These are phyloP conservation scores for Ctenicera cuprea DNA, from an alignment of 2,888 invertebrate species.

Conservation along the genomic window DNA sequence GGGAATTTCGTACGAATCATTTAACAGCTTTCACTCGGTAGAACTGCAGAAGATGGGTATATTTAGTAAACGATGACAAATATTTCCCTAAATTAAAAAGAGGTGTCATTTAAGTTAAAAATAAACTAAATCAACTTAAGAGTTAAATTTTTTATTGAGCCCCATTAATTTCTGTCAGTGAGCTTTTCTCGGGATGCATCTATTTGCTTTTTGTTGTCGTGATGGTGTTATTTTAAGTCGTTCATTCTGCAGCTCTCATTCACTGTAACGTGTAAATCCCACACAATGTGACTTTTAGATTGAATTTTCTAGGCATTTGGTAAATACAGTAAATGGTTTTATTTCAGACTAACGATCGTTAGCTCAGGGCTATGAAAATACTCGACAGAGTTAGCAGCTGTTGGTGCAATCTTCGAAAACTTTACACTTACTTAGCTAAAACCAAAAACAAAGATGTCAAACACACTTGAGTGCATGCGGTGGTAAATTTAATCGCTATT, in stretches of 20 bases:
- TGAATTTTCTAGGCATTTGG: conserved; percentile 35
- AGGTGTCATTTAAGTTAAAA: not conserved
- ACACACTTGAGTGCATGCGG: not conserved
- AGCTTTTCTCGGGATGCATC: conserved; percentile 6
- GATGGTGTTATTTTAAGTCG: conserved; percentile 41
- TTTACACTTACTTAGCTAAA: conserved; percentile 13
- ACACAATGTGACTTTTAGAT: conserved; percentile 36
- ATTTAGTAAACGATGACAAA: not conserved
- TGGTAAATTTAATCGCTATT: conserved; percentile 4
- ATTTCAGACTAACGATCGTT: conserved; percentile 27
- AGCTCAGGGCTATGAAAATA: conserved; percentile 5
- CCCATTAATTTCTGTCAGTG: conserved; percentile 25
- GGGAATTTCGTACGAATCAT: not conserved
- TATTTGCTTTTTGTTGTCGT: conserved; percentile 42
- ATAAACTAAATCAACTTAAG: conserved; percentile 25
- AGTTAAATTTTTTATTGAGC: conserved; percentile 30
- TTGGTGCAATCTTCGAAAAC: conserved; percentile 9
- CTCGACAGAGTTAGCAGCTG: conserved; percentile 22
- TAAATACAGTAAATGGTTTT: conserved; percentile 33
- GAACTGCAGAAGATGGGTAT: not conserved
- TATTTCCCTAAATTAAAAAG: not conserved
- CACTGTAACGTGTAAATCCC: conserved; percentile 35
- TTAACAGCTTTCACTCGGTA: not conserved
- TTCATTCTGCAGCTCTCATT: conserved; percentile 31
- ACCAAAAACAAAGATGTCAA: not conserved